Conservation (phyloP, 1,140 invertebrate species). For the Heliconius eleuchia region DNA sequence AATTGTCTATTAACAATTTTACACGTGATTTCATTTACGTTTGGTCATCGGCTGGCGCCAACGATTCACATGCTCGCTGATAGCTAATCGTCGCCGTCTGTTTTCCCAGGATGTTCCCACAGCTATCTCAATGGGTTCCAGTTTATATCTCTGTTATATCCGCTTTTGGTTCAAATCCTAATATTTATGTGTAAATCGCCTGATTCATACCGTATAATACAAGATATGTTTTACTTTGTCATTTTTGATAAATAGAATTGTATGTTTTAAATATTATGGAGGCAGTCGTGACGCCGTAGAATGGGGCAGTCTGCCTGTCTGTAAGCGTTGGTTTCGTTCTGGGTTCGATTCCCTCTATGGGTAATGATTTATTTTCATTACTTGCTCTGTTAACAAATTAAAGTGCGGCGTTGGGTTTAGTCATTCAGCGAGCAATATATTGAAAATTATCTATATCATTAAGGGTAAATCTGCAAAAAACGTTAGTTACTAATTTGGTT, state of each 20-base stretch:
- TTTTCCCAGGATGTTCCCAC: conserved; percentile 41
- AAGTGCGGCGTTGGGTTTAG: too few species aligned
- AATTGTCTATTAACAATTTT: neutral
- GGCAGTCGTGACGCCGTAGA: too few species aligned
- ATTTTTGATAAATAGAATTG: neutral
- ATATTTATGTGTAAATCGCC: conserved; percentile 11
- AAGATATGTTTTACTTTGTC: conserved; percentile 1
- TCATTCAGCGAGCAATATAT: too few species aligned
- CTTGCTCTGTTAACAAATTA: too few species aligned
- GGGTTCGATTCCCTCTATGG: too few species aligned
- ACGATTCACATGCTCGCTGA: conserved; percentile 7
- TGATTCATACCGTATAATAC: neutral
- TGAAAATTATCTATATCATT: too few species aligned
- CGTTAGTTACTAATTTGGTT: too few species aligned
- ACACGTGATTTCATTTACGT: conserved; percentile 6
- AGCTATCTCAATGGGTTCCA: conserved; percentile 37
- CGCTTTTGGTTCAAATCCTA: conserved; percentile 22
- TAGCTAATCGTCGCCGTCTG: conserved; percentile 7
- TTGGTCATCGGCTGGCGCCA: conserved; percentile 17
- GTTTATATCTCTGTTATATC: conserved; percentile 41
- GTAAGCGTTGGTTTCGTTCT: too few species aligned
- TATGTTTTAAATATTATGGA: too few species aligned
- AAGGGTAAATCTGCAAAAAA: too few species aligned
- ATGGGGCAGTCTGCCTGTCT: too few species aligned
- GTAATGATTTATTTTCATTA: too few species aligned